A percentile compares a stretch with the other conserved stretches of the same genome.
These are phyloP conservation scores for Helicoverpa assulta DNA, from an alignment of 2,888 invertebrate species.

Conservation along the genomic window DNA sequence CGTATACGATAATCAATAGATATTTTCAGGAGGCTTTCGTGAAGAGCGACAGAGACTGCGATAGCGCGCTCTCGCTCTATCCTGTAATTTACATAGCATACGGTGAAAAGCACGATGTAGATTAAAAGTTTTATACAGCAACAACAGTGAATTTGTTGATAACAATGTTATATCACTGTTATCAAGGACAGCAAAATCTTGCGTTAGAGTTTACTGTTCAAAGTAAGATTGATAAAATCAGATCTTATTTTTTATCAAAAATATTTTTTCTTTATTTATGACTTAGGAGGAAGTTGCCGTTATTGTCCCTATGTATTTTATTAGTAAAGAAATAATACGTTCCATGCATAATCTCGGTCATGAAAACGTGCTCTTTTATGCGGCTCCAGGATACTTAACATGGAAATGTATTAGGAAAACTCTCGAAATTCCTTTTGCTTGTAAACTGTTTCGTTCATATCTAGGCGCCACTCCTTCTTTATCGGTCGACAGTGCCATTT, in stretches of 20 bases:
- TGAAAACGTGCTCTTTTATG: neutral
- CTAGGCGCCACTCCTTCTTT: slow-evolving; percentile 3
- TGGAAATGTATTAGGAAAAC: neutral
- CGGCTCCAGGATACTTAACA: neutral
- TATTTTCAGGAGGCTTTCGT: slow-evolving; percentile 90
- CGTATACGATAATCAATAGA: slow-evolving; percentile 90
- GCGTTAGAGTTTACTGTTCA: slow-evolving; percentile 24
- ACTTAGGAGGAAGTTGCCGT: slow-evolving; percentile 1
- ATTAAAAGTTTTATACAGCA: slow-evolving; percentile 42
- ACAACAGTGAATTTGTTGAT: slow-evolving; percentile 38
- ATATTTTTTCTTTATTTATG: neutral
- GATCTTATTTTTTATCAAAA: slow-evolving; percentile 5
- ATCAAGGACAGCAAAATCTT: slow-evolving; percentile 32
- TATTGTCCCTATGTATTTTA: neutral
- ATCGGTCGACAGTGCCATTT: slow-evolving; percentile 5
- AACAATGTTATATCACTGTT: slow-evolving; percentile 32
- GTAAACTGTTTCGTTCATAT: slow-evolving; percentile 7
- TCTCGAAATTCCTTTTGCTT: neutral
- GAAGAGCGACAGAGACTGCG: slow-evolving; percentile 78
- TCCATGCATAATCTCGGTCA: neutral
- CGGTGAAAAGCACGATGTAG: slow-evolving; percentile 68
- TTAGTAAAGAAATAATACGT: neutral
- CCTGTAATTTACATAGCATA: slow-evolving; percentile 83
- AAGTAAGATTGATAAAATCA: slow-evolving; percentile 29
- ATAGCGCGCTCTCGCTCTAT: slow-evolving; percentile 81